phyloP scores from a whole-genome alignment of 2,113 vertebrate species.

The Paracanthobrama guichenoti region DNA sequence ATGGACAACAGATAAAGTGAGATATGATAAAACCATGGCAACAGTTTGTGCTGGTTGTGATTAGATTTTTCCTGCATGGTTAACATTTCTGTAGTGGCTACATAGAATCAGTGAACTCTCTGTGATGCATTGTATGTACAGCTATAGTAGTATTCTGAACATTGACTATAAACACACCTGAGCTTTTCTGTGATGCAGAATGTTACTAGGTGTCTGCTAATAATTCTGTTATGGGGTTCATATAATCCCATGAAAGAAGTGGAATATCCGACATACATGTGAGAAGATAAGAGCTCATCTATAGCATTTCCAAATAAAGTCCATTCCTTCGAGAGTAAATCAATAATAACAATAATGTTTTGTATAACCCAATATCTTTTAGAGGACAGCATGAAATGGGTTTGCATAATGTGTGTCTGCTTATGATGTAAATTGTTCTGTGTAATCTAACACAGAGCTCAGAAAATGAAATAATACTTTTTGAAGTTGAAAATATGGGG shows the following conservation, averaged over 20 bases:
- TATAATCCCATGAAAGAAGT: constrained; percentile 5
- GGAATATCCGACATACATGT: neutral
- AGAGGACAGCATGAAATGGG: constrained; percentile 55
- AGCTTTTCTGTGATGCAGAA: neutral
- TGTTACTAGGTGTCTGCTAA: neutral
- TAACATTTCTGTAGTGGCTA: neutral
- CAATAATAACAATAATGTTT: constrained; percentile 2
- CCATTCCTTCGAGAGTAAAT: constrained; percentile 20
- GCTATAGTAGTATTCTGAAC: neutral
- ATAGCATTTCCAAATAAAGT: constrained; percentile 3
- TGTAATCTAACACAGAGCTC: constrained; percentile 35
- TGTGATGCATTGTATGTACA: neutral
- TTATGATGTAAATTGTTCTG: constrained; percentile 69
- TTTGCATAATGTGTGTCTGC: constrained; percentile 55
- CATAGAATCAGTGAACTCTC: neutral
- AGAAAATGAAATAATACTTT: constrained; percentile 50
- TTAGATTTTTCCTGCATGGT: neutral
- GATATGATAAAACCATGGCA: neutral
- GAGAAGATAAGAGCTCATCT: constrained; percentile 6
- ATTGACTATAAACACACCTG: neutral
- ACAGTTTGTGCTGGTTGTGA: neutral
- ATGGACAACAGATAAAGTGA: neutral
- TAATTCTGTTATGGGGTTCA: neutral
- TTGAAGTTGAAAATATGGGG: constrained; percentile 29
- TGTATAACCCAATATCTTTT: constrained; percentile 19